These are phyloP conservation scores for Gymnothorax reevesii DNA, from an alignment of 2,797 vertebrate species.

Conservation along the genomic window DNA sequence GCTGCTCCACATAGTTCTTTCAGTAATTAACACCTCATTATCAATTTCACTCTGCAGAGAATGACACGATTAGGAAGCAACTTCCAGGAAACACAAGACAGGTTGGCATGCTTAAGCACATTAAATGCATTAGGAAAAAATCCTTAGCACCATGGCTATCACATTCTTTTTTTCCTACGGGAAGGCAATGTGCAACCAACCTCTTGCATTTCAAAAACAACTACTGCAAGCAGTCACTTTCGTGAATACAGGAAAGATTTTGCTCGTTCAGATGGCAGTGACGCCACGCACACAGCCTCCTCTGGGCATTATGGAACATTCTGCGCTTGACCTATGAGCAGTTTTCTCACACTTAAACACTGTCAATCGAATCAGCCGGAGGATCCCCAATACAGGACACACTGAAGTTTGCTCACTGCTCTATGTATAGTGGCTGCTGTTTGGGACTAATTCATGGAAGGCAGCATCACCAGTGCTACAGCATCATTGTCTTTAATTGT, in stretches of 20 bases:
- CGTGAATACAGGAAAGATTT: neutral
- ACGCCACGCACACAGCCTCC: neutral
- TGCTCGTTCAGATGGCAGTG: neutral
- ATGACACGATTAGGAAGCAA: neutral
- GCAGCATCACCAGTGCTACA: constrained; percentile 57
- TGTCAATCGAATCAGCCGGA: neutral
- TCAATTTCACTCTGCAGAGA: neutral
- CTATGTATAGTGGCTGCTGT: constrained; percentile 51
- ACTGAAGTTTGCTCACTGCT: constrained; percentile 45
- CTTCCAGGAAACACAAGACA: neutral
- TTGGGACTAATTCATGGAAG: constrained; percentile 54
- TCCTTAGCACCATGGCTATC: neutral
- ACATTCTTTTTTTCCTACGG: neutral
- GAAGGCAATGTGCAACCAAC: neutral
- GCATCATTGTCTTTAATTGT: constrained; percentile 33
- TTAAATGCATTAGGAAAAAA: neutral
- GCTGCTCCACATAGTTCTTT: neutral
- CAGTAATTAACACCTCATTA: neutral
- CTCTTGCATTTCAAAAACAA: neutral
- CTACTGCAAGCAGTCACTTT: neutral
- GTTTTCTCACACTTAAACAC: neutral
- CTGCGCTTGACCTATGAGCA: neutral
- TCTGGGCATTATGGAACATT: neutral
- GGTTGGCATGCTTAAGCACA: neutral
- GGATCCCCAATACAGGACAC: constrained; percentile 43